Percentiles rank a stretch among this genome's conserved stretches.
phyloP scores from a whole-genome alignment of 2,113 vertebrate species.

The Malurus alboscapulatus region DNA sequence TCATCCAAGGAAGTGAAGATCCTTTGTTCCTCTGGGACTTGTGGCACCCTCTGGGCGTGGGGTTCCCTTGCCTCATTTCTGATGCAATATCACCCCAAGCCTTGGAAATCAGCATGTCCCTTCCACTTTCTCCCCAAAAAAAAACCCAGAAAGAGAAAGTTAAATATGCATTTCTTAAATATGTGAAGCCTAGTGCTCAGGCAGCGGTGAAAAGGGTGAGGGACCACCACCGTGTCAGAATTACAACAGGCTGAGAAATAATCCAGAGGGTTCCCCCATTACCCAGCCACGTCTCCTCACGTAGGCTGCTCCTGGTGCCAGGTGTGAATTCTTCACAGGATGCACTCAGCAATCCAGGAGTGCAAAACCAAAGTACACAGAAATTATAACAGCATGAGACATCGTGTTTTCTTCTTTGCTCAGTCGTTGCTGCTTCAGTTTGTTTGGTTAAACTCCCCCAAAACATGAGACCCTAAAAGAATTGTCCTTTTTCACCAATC shows the following conservation, averaged over 20 bases:
- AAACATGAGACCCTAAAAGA: neutral
- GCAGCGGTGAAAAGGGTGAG: neutral
- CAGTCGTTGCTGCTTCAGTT: neutral
- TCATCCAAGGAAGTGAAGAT: neutral
- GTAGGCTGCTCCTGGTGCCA: accelerated
- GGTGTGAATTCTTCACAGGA: neutral
- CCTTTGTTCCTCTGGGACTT: neutral
- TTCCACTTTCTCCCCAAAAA: neutral
- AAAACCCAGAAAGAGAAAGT: accelerated
- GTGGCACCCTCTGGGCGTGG: neutral
- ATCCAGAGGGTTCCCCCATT: neutral
- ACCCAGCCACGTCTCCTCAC: accelerated
- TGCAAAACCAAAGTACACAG: neutral
- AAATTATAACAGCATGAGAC: neutral
- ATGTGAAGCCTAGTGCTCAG: neutral
- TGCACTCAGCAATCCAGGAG: neutral
- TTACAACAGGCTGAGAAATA: neutral
- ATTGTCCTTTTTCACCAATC: neutral
- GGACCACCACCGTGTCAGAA: too few species aligned
- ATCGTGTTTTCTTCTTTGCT: neutral
- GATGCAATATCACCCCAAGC: neutral
- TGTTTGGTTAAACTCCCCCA: neutral
- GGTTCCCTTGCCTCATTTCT: neutral
- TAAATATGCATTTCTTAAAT: neutral
- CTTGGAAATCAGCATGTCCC: neutral